Evolutionary conservation across 2,113 vertebrate species (phyloP).

Genomic region (Xenopus laevis): DNA sequence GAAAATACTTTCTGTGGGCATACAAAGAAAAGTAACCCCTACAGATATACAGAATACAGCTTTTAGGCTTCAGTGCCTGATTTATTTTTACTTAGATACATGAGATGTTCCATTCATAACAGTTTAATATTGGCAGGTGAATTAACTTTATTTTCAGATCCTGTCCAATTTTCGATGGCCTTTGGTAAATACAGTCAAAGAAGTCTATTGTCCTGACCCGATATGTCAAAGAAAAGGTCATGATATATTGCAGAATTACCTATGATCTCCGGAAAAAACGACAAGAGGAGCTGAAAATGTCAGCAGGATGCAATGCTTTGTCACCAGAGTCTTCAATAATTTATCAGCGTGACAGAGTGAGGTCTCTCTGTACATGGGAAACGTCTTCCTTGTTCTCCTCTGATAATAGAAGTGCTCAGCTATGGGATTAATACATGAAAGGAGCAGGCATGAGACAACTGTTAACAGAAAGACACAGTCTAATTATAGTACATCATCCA

Average conservation of each 20-base stretch:
- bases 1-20: too few relatives aligned
- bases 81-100: too few relatives aligned
- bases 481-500: neutral
- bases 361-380: constrained; percentile 5
- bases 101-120: too few relatives aligned
- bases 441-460: constrained; percentile 18
- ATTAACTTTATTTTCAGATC: neutral
- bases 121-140: constrained; percentile 1
- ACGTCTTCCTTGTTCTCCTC: constrained; percentile 33
- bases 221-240: constrained; percentile 36
- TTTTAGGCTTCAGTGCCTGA: too few relatives aligned
- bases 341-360: constrained; percentile 29
- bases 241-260: constrained; percentile 23
- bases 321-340: constrained; percentile 35
- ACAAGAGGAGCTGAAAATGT: constrained; percentile 31
- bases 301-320: constrained; percentile 32
- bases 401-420: constrained; percentile 27
- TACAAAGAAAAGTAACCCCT: too few relatives aligned
- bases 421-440: constrained; percentile 31
- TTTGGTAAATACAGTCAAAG: constrained; percentile 28
- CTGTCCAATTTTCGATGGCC: neutral
- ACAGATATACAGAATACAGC: too few relatives aligned
- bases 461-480: constrained; percentile 9
- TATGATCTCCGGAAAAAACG: constrained; percentile 25
- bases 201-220: constrained; percentile 13